Conservation (phyloP, 1,140 invertebrate species). For the Bombus huntii region DNA sequence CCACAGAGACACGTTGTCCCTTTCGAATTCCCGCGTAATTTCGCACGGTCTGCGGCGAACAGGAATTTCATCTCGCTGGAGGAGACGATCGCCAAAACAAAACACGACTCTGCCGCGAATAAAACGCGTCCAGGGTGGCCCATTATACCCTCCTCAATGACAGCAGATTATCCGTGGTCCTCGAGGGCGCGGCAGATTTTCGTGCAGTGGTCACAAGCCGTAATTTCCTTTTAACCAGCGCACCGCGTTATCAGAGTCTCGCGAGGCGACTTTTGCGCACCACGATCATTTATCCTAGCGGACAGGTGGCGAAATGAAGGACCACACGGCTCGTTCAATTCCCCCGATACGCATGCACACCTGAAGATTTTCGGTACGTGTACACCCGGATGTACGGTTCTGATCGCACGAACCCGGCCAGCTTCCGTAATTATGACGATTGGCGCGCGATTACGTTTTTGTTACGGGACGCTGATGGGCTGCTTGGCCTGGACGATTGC, state of each 20-base stretch:
- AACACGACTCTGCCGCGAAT: background rate
- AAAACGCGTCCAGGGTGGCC: conserved; percentile 67
- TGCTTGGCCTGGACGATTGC: background rate
- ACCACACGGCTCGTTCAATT: conserved; percentile 55
- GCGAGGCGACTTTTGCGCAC: conserved; percentile 7
- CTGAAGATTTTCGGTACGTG: conserved; percentile 1
- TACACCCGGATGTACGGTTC: conserved; percentile 3
- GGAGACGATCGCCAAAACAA: background rate
- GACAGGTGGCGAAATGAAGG: conserved; percentile 65
- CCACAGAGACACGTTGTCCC: background rate
- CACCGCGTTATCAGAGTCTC: conserved; percentile 52
- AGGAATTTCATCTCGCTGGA: conserved; percentile 74
- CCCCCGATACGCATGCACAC: background rate
- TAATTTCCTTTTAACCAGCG: conserved; percentile 68
- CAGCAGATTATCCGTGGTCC: conserved; percentile 66
- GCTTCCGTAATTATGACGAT: conserved; percentile 34
- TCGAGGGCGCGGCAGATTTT: conserved; percentile 30
- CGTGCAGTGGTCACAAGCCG: conserved; percentile 49
- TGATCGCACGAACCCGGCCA: background rate
- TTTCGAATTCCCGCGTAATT: conserved; percentile 50
- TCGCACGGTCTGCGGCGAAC: conserved; percentile 56
- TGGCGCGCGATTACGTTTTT: conserved; percentile 24
- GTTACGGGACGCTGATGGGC: background rate
- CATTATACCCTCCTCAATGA: conserved; percentile 67
- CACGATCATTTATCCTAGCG: conserved; percentile 56